phyloP scores from a whole-genome alignment of 2,113 vertebrate species.

The Pterophyllum scalare region DNA sequence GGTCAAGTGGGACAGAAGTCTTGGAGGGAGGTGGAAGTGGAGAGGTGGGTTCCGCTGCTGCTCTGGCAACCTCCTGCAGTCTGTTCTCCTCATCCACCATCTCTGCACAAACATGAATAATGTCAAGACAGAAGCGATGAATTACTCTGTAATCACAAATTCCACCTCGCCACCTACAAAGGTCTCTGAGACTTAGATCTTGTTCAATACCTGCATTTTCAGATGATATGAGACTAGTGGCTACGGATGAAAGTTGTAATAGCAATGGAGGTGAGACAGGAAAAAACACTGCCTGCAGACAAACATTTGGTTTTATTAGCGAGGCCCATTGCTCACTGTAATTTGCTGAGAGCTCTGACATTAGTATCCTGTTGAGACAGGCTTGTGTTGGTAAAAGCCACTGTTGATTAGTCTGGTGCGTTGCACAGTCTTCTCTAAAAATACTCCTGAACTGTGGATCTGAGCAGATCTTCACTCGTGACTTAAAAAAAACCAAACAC shows the following conservation, averaged over 20 bases:
- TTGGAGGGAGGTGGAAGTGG: constrained; percentile 38
- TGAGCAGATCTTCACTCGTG: background rate
- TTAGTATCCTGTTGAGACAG: constrained; percentile 75
- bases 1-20: constrained; percentile 45
- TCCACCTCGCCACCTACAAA: constrained; percentile 21
- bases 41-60: constrained; percentile 21
- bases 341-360: constrained; percentile 66
- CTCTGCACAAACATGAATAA: constrained; percentile 67
- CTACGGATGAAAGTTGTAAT: constrained; percentile 57
- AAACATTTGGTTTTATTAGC: constrained; percentile 73
- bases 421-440: constrained; percentile 23
- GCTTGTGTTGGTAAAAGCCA: constrained; percentile 55
- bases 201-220: constrained; percentile 38
- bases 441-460: constrained; percentile 21
- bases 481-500: background rate
- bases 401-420: constrained; percentile 58
- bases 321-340: constrained; percentile 69
- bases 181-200: constrained; percentile 26
- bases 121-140: constrained; percentile 42
- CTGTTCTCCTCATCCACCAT: constrained; percentile 74
- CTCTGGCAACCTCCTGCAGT: constrained; percentile 66
- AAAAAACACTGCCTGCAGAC: constrained; percentile 71
- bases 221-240: constrained; percentile 22
- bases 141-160: constrained; percentile 51
- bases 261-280: constrained; percentile 57